phyloP scores from a whole-genome alignment of 1,140 invertebrate species.

The Manduca sexta region DNA sequence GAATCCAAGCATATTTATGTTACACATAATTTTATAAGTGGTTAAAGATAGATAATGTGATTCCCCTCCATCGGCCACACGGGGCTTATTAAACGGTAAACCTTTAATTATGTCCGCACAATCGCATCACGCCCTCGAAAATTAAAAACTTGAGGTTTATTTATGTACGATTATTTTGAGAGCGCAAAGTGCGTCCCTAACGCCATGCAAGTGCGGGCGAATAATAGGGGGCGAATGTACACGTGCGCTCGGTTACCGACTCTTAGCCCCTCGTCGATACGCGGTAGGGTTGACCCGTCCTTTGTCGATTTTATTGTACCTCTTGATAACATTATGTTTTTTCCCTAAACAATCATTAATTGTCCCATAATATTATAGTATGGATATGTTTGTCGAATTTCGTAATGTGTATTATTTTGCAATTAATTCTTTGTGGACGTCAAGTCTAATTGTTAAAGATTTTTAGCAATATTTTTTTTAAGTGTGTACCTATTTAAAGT shows the following conservation, averaged over 20 bases:
- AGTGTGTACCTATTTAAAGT: too few species aligned
- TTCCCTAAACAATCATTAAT: too few species aligned
- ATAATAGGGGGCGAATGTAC: constrained; percentile 27
- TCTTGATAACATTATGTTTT: constrained; percentile 17
- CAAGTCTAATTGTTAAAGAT: too few species aligned
- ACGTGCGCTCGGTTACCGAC: constrained; percentile 58
- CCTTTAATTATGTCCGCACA: constrained; percentile 30
- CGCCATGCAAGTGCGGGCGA: constrained; percentile 50
- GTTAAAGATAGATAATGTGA: too few species aligned
- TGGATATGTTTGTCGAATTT: too few species aligned
- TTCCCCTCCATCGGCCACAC: background rate
- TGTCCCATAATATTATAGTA: too few species aligned
- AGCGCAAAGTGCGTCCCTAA: constrained; percentile 42
- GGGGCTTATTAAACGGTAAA: background rate
- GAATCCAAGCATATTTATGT: too few species aligned
- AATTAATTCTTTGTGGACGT: too few species aligned
- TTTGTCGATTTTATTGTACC: constrained; percentile 29
- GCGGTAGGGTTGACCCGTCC: constrained; percentile 53
- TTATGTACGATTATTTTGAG: constrained; percentile 56
- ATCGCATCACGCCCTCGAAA: constrained; percentile 27
- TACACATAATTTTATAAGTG: too few species aligned
- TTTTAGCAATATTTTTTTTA: too few species aligned
- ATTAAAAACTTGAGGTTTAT: constrained; percentile 50
- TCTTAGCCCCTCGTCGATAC: constrained; percentile 24
- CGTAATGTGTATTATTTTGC: too few species aligned